Conservation (phyloP, 2,113 vertebrate species). For the Todiramphus chloris region DNA sequence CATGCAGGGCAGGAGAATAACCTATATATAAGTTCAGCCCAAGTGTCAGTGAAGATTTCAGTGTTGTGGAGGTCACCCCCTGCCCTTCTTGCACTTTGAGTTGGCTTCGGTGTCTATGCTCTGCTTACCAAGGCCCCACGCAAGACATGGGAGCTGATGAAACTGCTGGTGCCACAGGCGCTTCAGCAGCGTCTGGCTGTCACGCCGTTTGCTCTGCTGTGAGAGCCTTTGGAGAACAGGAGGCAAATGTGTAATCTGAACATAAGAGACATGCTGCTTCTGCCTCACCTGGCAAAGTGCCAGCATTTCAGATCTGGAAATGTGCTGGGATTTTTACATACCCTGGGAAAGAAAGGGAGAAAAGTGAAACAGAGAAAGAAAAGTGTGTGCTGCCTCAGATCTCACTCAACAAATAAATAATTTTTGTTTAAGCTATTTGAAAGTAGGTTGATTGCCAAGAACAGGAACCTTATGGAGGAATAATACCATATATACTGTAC, state of each 20-base stretch:
- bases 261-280: not conserved
- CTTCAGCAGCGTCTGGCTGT: not conserved
- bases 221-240: not conserved
- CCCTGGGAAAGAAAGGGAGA: not conserved
- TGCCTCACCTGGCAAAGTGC: not conserved
- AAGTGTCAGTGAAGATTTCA: accelerated
- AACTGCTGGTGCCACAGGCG: not conserved
- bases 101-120: not conserved
- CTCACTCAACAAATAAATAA: not conserved
- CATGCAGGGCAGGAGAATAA: accelerated
- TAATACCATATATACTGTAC: too few species aligned
- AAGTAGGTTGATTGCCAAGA: not conserved
- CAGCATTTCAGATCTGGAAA: not conserved
- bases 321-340: not conserved
- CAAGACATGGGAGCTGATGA: accelerated
- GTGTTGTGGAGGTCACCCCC: not conserved
- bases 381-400: not conserved
- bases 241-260: not conserved
- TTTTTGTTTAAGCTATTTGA: not conserved
- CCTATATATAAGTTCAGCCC: accelerated
- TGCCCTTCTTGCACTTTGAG: accelerated
- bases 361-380: not conserved
- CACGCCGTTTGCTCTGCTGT: not conserved
- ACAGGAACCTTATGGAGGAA: not conserved
- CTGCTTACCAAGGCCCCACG: accelerated